Conservation (phyloP, 2,888 invertebrate genomes). For the Caenorhabditis macrosperma region DNA sequence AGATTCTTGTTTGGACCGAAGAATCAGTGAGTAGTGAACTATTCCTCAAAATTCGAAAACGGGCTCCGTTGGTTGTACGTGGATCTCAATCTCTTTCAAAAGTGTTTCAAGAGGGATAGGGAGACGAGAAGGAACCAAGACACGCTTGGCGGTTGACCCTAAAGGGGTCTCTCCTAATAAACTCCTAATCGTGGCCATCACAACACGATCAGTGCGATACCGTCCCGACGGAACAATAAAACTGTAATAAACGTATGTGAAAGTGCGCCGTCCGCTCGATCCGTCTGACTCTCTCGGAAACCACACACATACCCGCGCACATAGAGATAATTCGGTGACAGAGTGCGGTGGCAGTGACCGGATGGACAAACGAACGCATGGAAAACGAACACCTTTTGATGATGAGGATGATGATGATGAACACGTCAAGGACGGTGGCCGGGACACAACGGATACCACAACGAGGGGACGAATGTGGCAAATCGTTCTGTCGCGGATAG, state of each 20-base stretch:
- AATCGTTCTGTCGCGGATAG: constrained; percentile 20
- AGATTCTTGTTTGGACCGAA: not conserved
- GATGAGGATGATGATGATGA: constrained; percentile 33
- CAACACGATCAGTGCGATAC: constrained; percentile 8
- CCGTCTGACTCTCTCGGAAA: not conserved
- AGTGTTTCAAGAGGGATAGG: no score
- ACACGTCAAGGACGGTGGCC: constrained; percentile 47
- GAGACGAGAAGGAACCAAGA: no score
- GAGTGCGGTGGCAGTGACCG: constrained; percentile 30
- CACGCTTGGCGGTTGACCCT: constrained; percentile 6
- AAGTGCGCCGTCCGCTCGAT: constrained; percentile 14
- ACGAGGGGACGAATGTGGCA: no score
- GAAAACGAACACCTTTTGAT: constrained; percentile 40
- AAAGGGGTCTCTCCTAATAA: constrained; percentile 30
- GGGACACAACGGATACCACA: not conserved
- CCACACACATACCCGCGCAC: constrained; percentile 36
- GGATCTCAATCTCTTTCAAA: no score
- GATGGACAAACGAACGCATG: constrained; percentile 17
- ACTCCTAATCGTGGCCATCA: constrained; percentile 41
- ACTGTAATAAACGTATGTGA: constrained; percentile 46
- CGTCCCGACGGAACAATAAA: constrained; percentile 45
- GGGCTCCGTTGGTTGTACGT: no score
- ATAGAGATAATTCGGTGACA: constrained; percentile 32
- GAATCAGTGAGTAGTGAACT: not conserved
- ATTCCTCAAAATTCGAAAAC: not conserved